Base-by-base conservation (phyloP, 1,140 invertebrate genomes). In the Chrysomallon squamiferum region DNA sequence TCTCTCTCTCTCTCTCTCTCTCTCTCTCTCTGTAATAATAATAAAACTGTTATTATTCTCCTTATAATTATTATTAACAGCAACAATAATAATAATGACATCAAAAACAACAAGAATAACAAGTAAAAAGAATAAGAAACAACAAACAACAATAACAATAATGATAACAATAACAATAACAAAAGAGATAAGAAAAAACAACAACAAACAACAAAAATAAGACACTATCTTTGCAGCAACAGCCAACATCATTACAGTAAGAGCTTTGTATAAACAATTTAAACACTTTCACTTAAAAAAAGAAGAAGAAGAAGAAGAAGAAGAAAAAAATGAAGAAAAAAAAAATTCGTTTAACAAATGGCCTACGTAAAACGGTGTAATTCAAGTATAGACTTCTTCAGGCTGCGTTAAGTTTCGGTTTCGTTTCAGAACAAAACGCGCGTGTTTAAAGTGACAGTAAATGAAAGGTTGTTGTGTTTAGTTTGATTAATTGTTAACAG, bases 1-100 rank as follows among this genome's bases (percentile, higher is more conserved):
- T 57, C 54, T 57, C 54, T 57, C 54, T 57, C n/a, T 57, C n/a
- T n/a, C 54, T 57, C n/a, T 3, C 41, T 43, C 41, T 43, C 41
- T 43, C 41, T 43, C 41, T 43, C 41, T 43, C 41, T 43, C 41
- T 43, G 11, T 43, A 11, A 13, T n/a, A 43, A 1, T 43, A 13
- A 11, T n/a, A 43, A 11, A 43, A n/a, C n/a, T n/a, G n/a, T n/a
- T n/a, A 11, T n/a, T 43, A 43, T 43, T 43, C 11, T 13, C 41
- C 41, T n/a, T 43, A 43, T 43, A 43, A 13, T 11, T 43, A 43
- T 43, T 13, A n/a, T 43, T 43, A 43, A 13, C 11, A 43, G 41
- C 11, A 43, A 43, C 41, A 43, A 43, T 43, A 43, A 43, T 43
- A 0, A 43, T 43, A 43, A 43, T 1, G 11, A 43, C n/a, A n/a